Conservation (phyloP, 2,113 vertebrate species). For the Amazona guildingii region DNA sequence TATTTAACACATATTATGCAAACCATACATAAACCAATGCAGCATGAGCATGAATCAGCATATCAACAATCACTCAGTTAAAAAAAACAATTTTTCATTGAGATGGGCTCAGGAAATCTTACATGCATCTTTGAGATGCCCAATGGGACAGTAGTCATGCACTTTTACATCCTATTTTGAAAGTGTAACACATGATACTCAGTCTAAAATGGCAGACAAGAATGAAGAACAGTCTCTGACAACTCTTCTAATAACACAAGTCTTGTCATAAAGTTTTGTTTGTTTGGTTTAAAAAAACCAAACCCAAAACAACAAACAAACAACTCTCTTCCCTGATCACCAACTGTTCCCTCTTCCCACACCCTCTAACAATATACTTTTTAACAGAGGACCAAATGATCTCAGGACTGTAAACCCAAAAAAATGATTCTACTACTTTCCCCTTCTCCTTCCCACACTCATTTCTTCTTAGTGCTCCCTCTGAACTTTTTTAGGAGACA, state of each 20-base stretch:
- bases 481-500: not conserved
- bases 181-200: not conserved
- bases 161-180: not conserved
- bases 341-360: not conserved
- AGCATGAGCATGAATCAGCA: not conserved
- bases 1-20: not conserved
- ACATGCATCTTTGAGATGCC: not conserved
- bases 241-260: not conserved
- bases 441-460: not conserved
- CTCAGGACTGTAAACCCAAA: not conserved
- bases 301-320: not conserved
- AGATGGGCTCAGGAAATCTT: not conserved
- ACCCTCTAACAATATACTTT: not conserved
- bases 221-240: not conserved
- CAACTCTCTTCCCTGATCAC: not conserved
- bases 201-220: not conserved
- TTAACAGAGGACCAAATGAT: not conserved
- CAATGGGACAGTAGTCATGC: not conserved
- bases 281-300: not conserved
- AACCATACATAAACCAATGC: not conserved
- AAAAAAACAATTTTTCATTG: not conserved
- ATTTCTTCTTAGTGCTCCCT: not conserved
- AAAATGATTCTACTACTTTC: not conserved
- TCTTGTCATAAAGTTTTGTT: not conserved
- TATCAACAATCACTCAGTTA: not conserved